Percentiles rank a stretch among this genome's conserved stretches.
Evolutionary conservation across 2,113 vertebrate genomes (phyloP).

Genomic region (Anoplopoma fimbria): DNA sequence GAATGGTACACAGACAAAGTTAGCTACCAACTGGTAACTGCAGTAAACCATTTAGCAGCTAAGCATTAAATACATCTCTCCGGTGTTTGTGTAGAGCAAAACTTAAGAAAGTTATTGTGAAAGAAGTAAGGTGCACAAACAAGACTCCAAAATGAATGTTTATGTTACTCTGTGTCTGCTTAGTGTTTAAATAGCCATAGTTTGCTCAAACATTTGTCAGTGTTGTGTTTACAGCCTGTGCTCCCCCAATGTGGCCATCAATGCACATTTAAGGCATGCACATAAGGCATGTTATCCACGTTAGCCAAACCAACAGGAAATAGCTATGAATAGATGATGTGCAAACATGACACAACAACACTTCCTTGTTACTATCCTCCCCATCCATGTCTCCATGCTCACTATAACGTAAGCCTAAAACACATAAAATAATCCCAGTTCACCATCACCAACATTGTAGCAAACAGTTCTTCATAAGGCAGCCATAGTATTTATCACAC

Average conservation of each 20-base stretch:
- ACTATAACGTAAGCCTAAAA: not conserved
- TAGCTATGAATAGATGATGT: no score
- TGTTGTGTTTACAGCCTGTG: not conserved
- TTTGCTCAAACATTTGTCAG: not conserved
- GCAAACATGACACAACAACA: not conserved
- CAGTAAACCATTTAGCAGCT: no score
- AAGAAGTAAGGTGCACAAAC: no score
- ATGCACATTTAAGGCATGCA: not conserved
- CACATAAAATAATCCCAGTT: not conserved
- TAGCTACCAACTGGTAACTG: no score
- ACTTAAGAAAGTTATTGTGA: no score
- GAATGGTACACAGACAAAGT: not conserved
- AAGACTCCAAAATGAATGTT: not conserved
- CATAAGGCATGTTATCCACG: not conserved
- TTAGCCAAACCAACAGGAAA: no score
- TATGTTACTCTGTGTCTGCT: not conserved
- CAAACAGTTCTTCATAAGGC: not conserved
- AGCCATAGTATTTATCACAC: not conserved
- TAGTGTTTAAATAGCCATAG: not conserved
- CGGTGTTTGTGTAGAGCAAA: not conserved
- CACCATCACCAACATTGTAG: not conserved
- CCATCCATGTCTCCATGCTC: not conserved
- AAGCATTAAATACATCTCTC: no score
- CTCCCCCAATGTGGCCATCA: not conserved
- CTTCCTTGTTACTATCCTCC: not conserved